Evolutionary conservation across 1,140 invertebrate species (phyloP), one percentile per base, ranked within the genome.

Genomic region (Cepaea nemoralis): DNA sequence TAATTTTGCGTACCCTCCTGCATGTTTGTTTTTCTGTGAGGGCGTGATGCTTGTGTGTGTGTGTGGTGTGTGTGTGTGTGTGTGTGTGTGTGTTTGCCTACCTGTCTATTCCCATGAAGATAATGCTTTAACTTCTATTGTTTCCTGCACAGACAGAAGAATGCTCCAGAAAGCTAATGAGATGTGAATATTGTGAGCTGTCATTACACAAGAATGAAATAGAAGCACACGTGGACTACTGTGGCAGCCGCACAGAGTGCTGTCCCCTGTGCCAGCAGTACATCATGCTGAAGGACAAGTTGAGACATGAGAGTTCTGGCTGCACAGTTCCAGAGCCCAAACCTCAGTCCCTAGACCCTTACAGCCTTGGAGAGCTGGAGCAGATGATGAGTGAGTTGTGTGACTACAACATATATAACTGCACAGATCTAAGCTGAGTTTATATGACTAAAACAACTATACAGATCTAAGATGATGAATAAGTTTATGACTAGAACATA

Each of bases 271-370:
- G 94, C 90, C 92, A 92, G 31, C 93, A 94, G 88, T 93, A 93
- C 84, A 93, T 95, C 66, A 94, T 94, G 94, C 91, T 93, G 83
- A 94, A 94, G 87, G 94, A 95, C 88, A 92, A 92, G 48, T 91
- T 93, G 84, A 90, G 94, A 80, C 94, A 95, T 85, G 87, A 93
- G 50, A 93, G 94, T 83, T 93, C 92, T 83, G 93, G 94, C 88
- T 91, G 90, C 78, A 77, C 74, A 31, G 88, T 86, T 33, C 88
- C 89, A 35, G 82, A 81, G 14, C 83, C 81, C 10, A 86, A 86
- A 82, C 85, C 86, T 35, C 66, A 73, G 48, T 59, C 73, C 22
- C 45, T 37, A 1, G 69, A 71, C 27, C 33, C 76, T 42, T 75
- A 66, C 59, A 40, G 59, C 39, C 63, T 81, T 63, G 39, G 35